Evolutionary conservation across 1,140 invertebrate genomes (phyloP), one percentile per base, ranked within the genome.

Genomic region (Mamestra configurata): DNA sequence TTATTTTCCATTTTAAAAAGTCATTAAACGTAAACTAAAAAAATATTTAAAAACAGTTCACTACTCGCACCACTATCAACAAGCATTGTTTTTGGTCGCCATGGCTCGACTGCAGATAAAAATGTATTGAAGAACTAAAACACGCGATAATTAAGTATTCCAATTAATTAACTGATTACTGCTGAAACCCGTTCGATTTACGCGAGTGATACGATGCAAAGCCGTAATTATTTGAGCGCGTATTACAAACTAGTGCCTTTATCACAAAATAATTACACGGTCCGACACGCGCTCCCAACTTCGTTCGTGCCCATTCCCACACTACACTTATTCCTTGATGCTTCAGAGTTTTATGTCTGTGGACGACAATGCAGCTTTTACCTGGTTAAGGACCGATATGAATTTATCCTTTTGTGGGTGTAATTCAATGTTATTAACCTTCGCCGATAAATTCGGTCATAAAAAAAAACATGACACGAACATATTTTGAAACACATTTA

Each of bases 1-100:
- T 84, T 82, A 53, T 79, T 53, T 71, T 75, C 68, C 82, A 85
- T 82, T 55, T 76, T 49, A 15, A 76, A n/a, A 24, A 27, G 22
- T 46, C 20, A 46, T 40, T 10, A 40, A 43, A 46, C 10, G n/a
- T 35, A 37, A 18, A 64, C 46, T 37, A 49, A 13, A 43, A 64
- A 49, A 4, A 4, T 1, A 49, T 49, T 13, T 46, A 61, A 61
- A 11, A 31, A 18, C 31, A 66, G 8, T 40, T 10, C 37, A 43
- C 61, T 8, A 11, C 22, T 13, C 31, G 4, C 35, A 46, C 15
- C 15, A 8, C 24, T 27, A 57, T 57, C 22, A 57, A 57, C 43
- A 51, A 49, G 40, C 40, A 64, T 77, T 35, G 53, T 24, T 57
- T 57, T 24, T 57, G 20, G 24, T 22, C 4, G 53, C 24, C 53